A percentile compares a stretch with the other conserved stretches of the same genome.
These are phyloP conservation scores for Epizoanthus stellaris DNA, from an alignment of 92 coral and sea anemone genomes.

Conservation along the genomic window DNA sequence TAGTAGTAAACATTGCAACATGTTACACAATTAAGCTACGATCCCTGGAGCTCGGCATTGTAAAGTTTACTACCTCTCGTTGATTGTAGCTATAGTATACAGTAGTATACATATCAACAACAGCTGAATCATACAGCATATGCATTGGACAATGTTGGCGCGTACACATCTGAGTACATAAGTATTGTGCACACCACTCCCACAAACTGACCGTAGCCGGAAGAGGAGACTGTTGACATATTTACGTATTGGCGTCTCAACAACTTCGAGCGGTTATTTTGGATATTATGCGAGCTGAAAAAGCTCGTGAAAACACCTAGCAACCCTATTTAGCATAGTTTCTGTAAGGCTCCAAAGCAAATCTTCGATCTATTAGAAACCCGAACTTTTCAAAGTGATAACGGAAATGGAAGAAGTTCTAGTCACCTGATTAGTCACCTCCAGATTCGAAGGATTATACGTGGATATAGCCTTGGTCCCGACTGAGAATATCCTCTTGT, in stretches of 20 bases:
- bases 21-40: no score
- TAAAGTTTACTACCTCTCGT: no score
- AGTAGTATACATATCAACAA: no score
- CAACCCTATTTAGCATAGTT: not conserved
- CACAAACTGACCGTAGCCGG: not conserved
- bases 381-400: not conserved
- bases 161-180: no score
- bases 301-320: not conserved
- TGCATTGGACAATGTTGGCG: no score
- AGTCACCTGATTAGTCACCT: conserved; percentile 95
- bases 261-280: no score
- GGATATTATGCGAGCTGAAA: not conserved
- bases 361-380: not conserved
- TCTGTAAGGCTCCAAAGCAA: not conserved
- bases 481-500: conserved; percentile 96
- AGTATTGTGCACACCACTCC: conserved; percentile 14
- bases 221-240: not conserved
- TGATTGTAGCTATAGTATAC: no score
- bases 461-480: conserved; percentile 98
- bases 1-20: no score
- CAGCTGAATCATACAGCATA: no score
- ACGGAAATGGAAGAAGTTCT: conserved; percentile 28
- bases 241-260: no score
- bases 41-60: no score
- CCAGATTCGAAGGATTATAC: conserved; percentile 89